Evolutionary conservation across 1,140 invertebrate genomes (phyloP).

Genomic region (Vollenhovia emeryi): DNA sequence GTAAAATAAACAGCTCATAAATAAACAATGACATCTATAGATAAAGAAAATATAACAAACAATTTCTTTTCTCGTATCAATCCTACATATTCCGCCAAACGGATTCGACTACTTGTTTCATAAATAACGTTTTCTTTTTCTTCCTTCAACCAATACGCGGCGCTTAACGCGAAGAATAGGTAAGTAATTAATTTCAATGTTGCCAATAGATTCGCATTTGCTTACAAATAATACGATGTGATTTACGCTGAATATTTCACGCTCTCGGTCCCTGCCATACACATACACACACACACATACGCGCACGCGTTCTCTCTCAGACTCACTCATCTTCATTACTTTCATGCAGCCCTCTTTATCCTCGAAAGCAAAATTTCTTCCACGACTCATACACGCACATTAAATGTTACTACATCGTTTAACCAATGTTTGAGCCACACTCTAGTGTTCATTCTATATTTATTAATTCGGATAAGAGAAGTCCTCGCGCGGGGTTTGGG

Average conservation of each 20-base stretch:
- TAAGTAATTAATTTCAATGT: conserved; percentile 58
- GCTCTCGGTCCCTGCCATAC: conserved; percentile 29
- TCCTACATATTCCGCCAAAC: conserved; percentile 73
- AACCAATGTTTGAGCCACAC: conserved; percentile 73
- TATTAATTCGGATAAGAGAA: conserved; percentile 85
- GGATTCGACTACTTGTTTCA: conserved; percentile 66
- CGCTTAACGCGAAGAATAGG: conserved; percentile 38
- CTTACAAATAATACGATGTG: conserved; percentile 60
- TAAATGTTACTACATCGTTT: conserved; percentile 63
- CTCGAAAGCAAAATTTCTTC: not conserved
- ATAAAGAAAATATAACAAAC: conserved; percentile 85
- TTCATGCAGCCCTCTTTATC: conserved; percentile 16
- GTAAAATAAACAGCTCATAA: conserved; percentile 85
- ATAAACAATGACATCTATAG: conserved; percentile 84
- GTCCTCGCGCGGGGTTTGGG: conserved; percentile 73
- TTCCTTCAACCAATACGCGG: conserved; percentile 13
- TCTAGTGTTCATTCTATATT: conserved; percentile 70
- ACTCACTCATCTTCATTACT: not conserved
- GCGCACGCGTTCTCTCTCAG: not conserved
- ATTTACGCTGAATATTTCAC: conserved; percentile 43
- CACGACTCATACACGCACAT: conserved; percentile 24
- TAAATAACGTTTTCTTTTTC: conserved; percentile 58
- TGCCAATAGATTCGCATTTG: conserved; percentile 45
- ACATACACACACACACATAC: not conserved
- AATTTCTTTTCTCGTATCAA: conserved; percentile 77